phyloP scores from a whole-genome alignment of 2,888 invertebrate species.

The Crematogaster levior region DNA sequence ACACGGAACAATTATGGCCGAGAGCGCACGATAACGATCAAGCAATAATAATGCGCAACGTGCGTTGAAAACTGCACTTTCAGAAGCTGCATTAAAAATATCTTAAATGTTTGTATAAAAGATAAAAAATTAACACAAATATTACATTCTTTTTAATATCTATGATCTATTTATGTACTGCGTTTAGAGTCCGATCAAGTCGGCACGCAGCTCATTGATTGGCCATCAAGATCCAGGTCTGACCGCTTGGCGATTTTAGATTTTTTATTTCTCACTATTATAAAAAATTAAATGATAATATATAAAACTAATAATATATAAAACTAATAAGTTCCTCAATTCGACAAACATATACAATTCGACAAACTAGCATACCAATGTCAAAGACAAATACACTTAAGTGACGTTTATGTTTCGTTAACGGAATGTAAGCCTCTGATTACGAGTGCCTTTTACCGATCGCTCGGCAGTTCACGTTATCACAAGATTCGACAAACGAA shows the following conservation, averaged over 20 bases:
- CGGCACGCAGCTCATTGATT: too few species aligned
- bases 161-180: too few species aligned
- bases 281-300: too few species aligned
- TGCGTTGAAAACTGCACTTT: background rate
- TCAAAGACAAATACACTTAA: constrained; percentile 21
- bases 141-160: too few species aligned
- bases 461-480: constrained; percentile 57
- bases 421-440: constrained; percentile 55
- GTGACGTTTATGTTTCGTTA: constrained; percentile 23
- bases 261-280: too few species aligned
- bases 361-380: background rate
- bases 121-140: background rate
- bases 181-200: too few species aligned
- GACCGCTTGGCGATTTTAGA: too few species aligned
- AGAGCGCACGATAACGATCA: constrained; percentile 1
- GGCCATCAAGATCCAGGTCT: too few species aligned
- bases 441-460: constrained; percentile 21
- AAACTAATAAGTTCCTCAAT: background rate
- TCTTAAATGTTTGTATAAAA: background rate
- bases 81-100: background rate
- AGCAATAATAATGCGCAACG: constrained; percentile 1
- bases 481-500: constrained; percentile 52
- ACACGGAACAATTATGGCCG: constrained; percentile 40
- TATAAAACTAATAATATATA: background rate
- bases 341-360: background rate